Conservation (phyloP, 1,140 invertebrate species). For the Conus ventricosus region DNA sequence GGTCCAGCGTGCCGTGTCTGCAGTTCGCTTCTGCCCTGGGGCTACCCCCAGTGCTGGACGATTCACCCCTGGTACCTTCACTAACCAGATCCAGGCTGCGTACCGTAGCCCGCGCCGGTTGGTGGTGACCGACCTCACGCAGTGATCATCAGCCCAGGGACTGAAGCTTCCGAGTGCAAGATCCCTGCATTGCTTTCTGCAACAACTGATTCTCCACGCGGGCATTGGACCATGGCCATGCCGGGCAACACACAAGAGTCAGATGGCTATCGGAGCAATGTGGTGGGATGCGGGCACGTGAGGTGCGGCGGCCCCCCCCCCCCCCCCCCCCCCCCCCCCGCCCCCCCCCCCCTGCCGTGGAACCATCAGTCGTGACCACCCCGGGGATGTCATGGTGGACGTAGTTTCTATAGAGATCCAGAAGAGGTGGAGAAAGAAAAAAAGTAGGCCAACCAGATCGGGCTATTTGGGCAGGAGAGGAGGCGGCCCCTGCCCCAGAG, state of each 20-base stretch:
- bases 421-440: too few species aligned
- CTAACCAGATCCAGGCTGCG: constrained; percentile 95
- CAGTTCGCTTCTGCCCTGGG: constrained; percentile 98
- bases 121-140: constrained; percentile 95
- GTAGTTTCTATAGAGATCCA: constrained; percentile 98
- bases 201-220: constrained; percentile 96
- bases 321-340: too few species aligned
- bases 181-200: constrained; percentile 98
- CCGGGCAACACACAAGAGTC: constrained; percentile 94
- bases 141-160: constrained; percentile 98
- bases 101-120: constrained; percentile 98
- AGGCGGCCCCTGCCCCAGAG: too few species aligned
- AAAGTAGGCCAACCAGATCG: too few species aligned
- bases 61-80: constrained; percentile 99
- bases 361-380: constrained; percentile 90
- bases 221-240: constrained; percentile 98
- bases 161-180: constrained; percentile 99
- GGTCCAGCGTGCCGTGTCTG: constrained; percentile 97
- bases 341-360: too few species aligned
- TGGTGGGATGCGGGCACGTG: constrained; percentile 99
- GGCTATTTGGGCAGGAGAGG: too few species aligned
- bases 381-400: constrained; percentile 97
- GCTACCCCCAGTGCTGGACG: constrained; percentile 98
- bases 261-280: constrained; percentile 98
- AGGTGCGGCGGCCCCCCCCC: constrained; percentile 97